These are phyloP conservation scores for Macheiramphus alcinus DNA, from an alignment of 2,113 vertebrate genomes.

Conservation along the genomic window DNA sequence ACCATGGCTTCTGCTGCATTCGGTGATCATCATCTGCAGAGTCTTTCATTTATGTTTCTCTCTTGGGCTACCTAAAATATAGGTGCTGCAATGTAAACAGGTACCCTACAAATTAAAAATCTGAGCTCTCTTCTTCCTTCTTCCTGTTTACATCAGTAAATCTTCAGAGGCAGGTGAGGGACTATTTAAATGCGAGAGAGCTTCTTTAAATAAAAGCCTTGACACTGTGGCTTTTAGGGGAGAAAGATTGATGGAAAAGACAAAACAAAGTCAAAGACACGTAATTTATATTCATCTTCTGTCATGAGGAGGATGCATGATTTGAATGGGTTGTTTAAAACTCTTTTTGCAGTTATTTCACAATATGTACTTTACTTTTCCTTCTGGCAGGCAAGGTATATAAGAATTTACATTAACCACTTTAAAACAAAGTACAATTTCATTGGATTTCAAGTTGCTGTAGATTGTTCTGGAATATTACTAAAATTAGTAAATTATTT, in stretches of 20 bases:
- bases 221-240: neutral
- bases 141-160: neutral
- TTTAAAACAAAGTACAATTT: neutral
- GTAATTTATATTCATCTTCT: conserved; percentile 1
- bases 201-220: neutral
- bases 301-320: neutral
- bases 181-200: neutral
- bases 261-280: conserved; percentile 13
- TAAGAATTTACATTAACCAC: neutral
- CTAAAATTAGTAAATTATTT: neutral
- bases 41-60: neutral
- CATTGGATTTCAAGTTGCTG: neutral
- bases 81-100: neutral
- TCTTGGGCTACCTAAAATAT: neutral
- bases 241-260: conserved; percentile 15
- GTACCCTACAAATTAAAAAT: neutral
- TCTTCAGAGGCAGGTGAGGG: neutral
- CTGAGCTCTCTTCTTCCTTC: neutral
- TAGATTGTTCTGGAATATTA: neutral
- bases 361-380: neutral
- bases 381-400: neutral
- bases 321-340: conserved; percentile 14
- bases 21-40: neutral
- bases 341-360: neutral
- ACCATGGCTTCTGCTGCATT: neutral